phyloP scores from a whole-genome alignment of 2,888 invertebrate species.

The Bombyx huttoni region DNA sequence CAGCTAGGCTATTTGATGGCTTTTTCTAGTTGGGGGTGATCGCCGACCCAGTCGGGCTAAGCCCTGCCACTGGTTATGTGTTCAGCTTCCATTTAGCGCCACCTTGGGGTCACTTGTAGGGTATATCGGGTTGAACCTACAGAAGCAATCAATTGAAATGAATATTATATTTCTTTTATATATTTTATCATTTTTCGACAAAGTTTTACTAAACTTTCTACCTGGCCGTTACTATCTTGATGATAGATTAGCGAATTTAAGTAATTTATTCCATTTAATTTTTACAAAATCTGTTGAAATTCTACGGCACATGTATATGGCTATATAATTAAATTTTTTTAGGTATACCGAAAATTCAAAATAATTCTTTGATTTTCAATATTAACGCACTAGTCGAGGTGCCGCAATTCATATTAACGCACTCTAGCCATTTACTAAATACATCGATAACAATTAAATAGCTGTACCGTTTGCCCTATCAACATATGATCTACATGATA shows the following conservation, averaged over 20 bases:
- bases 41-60: too few relatives aligned
- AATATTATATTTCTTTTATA: background rate
- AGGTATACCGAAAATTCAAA: constrained; percentile 3
- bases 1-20: too few relatives aligned
- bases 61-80: too few relatives aligned
- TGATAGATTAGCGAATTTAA: constrained; percentile 4
- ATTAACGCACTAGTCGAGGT: constrained; percentile 7
- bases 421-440: constrained; percentile 11
- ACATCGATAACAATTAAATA: constrained; percentile 6
- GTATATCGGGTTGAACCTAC: too few relatives aligned
- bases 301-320: constrained; percentile 4
- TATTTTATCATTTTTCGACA: constrained; percentile 12
- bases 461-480: background rate
- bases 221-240: background rate
- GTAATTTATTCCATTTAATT: constrained; percentile 6
- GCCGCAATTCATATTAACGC: constrained; percentile 7
- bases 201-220: constrained; percentile 1
- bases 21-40: too few relatives aligned
- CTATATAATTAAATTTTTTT: background rate
- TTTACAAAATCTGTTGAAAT: constrained; percentile 5
- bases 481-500: background rate
- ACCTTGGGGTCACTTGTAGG: too few relatives aligned
- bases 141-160: too few relatives aligned
- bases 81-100: too few relatives aligned
- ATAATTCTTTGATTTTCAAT: constrained; percentile 7